Conservation (phyloP, 2,888 invertebrate genomes). For the Drosophila siamana region DNA sequence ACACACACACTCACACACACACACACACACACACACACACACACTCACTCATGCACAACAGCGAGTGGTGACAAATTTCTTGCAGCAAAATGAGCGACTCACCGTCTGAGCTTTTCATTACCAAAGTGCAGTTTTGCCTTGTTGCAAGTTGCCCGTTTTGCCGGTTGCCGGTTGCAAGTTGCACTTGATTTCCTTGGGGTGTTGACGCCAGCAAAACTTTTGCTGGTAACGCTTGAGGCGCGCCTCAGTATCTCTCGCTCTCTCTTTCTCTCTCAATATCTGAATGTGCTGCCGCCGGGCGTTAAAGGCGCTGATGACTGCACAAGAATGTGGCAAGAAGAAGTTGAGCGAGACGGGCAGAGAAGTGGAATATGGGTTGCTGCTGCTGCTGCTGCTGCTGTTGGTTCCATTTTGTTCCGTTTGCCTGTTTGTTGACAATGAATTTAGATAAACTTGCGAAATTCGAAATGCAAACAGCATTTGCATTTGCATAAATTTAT, state of each 20-base stretch:
- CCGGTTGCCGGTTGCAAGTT: conserved; percentile 47
- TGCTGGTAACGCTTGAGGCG: conserved; percentile 3
- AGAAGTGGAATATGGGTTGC: neutral
- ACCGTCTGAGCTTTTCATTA: conserved; percentile 51
- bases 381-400: too few species aligned
- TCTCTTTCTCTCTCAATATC: too few species aligned
- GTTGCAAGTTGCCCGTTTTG: conserved; percentile 24
- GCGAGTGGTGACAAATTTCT: neutral
- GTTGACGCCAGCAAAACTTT: conserved; percentile 61
- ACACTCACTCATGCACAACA: neutral
- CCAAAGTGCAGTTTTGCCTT: conserved; percentile 50
- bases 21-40: neutral
- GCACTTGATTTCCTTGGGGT: conserved; percentile 74
- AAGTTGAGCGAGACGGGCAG: neutral
- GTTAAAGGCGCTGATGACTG: neutral
- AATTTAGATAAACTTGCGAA: conserved; percentile 79
- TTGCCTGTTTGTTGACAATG: conserved; percentile 76
- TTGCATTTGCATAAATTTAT: conserved; percentile 79
- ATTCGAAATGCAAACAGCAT: conserved; percentile 80
- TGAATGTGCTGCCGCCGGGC: neutral
- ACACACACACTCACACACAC: conserved; percentile 1
- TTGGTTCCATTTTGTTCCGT: too few species aligned
- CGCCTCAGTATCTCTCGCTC: neutral
- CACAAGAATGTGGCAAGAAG: neutral
- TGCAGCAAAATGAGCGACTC: conserved; percentile 47